Base-by-base conservation (phyloP, 2,113 vertebrate species). In the Stigmatopora nigra region DNA sequence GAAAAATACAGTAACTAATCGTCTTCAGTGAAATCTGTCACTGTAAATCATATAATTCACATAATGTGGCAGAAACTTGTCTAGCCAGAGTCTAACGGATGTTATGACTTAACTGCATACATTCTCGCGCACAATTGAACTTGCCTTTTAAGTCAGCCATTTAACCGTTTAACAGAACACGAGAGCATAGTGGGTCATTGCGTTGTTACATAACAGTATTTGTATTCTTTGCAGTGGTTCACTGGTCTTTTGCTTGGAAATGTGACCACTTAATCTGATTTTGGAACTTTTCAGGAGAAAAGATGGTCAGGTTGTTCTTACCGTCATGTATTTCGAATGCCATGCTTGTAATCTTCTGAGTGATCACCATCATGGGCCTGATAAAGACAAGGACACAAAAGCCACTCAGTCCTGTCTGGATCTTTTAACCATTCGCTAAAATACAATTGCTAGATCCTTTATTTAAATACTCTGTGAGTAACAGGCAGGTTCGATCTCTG, bases 341-440 rank as follows among this genome's bases (percentile, higher is more conserved):
- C 91, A 99, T 85, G 78, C 96, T 96, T 82, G 96, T 99, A 76
- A 99, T 98, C 93, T 99, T 99, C 93, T 99, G 97, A 9, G 96
- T 98, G 80, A 99, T 98, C 75, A 99, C 96, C 97, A 99, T 99
- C 97, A 99, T 97, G 63, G 97, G 96, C 76, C 97, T 99, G 78
- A 63, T 63, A 66, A 12, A 62, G 82, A 71, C 11, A 58, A 69
- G 73, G 78, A 66, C 19, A 71, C 1, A 52, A 4, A 74, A 51
- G 16, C 2, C 17, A 16, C 45, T 64, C n/a, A 20, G 44, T 1
- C 3, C 4, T 13, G 41, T 44, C 41, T 45, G n/a, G n/a, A 45
- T 45, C 19, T 61, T 38, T 12, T 20, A 25, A 20, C 20, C 11
- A 1, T 3, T 11, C 51, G 1, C 10, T 53, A 38, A 19, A 38